phyloP scores from a whole-genome alignment of 1,140 invertebrate genomes.

The Fopius arisanus region DNA sequence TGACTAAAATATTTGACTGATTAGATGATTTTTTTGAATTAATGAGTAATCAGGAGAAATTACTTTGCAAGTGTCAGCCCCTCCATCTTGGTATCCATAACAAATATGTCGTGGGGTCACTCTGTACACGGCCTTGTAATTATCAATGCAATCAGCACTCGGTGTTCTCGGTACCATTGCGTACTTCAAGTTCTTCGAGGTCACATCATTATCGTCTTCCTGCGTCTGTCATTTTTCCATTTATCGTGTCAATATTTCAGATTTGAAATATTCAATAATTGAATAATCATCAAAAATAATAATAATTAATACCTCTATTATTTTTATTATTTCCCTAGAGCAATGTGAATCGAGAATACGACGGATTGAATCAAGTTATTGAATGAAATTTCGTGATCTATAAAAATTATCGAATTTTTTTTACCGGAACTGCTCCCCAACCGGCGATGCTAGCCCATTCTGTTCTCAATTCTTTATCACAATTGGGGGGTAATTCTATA shows the following conservation, averaged over 20 bases:
- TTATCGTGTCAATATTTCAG: conserved; percentile 1
- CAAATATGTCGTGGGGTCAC: conserved; percentile 39
- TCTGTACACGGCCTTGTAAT: conserved; percentile 36
- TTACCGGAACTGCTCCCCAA: conserved; percentile 36
- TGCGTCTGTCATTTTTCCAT: background rate
- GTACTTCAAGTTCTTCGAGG: conserved; percentile 34
- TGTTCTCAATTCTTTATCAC: background rate
- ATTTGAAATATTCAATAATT: background rate
- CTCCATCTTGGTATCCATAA: conserved; percentile 45
- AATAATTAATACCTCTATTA: too few species aligned
- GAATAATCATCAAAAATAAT: too few species aligned
- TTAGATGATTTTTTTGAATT: too few species aligned
- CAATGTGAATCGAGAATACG: too few species aligned
- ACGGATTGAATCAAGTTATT: too few species aligned
- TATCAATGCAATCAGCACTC: conserved; percentile 19
- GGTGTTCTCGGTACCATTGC: conserved; percentile 38
- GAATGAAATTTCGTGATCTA: background rate
- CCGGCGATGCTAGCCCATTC: conserved; percentile 22
- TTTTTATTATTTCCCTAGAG: too few species aligned
- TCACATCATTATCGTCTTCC: background rate
- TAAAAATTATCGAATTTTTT: background rate
- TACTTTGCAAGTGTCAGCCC: conserved; percentile 50
- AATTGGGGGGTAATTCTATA: background rate
- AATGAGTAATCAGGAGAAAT: background rate
- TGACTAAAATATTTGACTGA: too few species aligned